A percentile compares a stretch with the other conserved stretches of the same genome.
These are phyloP conservation scores for Euphonia xanthogaster DNA, from an alignment of 2,797 vertebrate species.

Conservation along the genomic window DNA sequence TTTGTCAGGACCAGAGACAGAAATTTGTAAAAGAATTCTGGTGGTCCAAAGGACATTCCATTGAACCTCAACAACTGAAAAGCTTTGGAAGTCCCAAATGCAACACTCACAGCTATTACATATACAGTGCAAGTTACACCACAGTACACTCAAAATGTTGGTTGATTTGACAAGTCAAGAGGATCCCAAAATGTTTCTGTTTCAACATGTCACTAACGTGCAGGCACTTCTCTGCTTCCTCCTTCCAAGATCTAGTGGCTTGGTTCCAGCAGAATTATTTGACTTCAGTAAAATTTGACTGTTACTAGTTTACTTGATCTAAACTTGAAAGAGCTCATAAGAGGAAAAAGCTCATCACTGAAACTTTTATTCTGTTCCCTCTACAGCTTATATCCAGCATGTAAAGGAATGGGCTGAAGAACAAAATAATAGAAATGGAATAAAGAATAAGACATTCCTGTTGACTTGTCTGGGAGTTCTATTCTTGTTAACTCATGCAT, in stretches of 20 bases:
- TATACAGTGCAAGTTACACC: not conserved
- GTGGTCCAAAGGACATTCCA: not conserved
- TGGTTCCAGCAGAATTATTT: not conserved
- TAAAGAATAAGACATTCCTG: not conserved
- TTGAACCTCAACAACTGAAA: not conserved
- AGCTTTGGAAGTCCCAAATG: not conserved
- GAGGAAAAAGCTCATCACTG: not conserved
- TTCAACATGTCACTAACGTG: not conserved
- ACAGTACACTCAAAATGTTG: not conserved
- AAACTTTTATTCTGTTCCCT: not conserved
- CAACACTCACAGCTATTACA: not conserved
- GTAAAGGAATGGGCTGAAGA: not conserved
- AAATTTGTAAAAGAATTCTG: not conserved
- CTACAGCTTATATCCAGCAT: not conserved
- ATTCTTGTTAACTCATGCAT: not conserved
- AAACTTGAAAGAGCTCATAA: not conserved
- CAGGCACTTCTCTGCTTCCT: not conserved
- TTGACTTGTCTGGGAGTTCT: not conserved
- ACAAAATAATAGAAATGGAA: not conserved
- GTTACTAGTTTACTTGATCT: not conserved
- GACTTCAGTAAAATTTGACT: not conserved
- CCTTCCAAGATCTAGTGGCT: not conserved
- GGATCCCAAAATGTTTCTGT: not conserved
- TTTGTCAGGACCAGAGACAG: not conserved
- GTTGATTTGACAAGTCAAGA: not conserved